Base-by-base conservation (phyloP, 2,797 vertebrate genomes). In the Fistularia tabacaria region DNA sequence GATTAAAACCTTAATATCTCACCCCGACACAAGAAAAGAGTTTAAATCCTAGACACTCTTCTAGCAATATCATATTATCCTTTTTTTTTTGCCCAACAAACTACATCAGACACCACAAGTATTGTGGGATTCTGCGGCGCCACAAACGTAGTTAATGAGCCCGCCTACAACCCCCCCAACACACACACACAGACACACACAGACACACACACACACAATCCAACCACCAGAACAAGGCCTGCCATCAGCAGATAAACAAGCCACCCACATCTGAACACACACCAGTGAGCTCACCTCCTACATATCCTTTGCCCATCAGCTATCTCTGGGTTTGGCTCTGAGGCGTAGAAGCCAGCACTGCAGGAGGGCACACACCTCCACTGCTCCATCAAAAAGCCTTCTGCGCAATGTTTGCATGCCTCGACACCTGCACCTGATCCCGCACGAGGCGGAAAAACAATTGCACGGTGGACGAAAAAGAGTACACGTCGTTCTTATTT, bases 331-430 rank as follows among this genome's bases (percentile, higher is more conserved):
- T 78, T 79, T 44, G 86, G 83, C 72, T 93, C 89, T 51, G 64
- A 54, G 61, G 91, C 81, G 43, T 94, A 97, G 85, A 95, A 94
- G 69, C 92, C 92, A 62, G 81, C 77, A 8, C 92, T 93, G 74
- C 97, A 99, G 68, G 90, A 91, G 42, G 88, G 80, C 63, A 97
- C 93, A 64, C 96, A 99, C 73, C 85, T 92, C 88, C 95, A 94
- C 59, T 95, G 93, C 83, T 99, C 95, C 92, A 93, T 92, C 76
- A 94, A 79, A 82, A 90, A 93, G 39, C 91, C 92, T 46, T 91
- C 88, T 14, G 93, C 92, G 79, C 97, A 99, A 42, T 73, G 92
- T 71, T 88, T 90, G 71, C 97, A 99, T 0, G 91, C 91, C 48
- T 92, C 92, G 54, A 84, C 77, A 61, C 94, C 95, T 59, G 92